Evolutionary conservation across 2,113 vertebrate species (phyloP), one percentile per base, ranked within the genome.

Genomic region (Bos javanicus): DNA sequence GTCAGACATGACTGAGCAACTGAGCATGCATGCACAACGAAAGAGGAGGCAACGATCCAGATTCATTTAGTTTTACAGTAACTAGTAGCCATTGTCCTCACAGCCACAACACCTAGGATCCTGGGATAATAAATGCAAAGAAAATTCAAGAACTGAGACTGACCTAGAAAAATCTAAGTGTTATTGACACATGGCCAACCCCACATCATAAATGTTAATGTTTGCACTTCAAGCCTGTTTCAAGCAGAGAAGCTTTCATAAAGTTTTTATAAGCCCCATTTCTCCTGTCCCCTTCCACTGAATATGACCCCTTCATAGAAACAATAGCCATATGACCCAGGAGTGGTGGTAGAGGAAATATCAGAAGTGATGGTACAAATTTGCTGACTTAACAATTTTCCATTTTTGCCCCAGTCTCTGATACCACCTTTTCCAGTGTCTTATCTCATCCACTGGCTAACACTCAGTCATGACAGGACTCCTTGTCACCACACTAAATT

Each of bases 151-250:
- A 95, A 90, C 9, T 92, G 46, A 97, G 36, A 78, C 85, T 87
- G 33, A 57, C 33, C 33, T 14, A n/a, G 48, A 46, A 96, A 86
- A 96, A 95, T 26, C 91, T 84, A 76, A 64, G 67, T 36, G 92
- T 87, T 87, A 91, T 62, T 9, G 60, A 89, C 52, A 71, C 48
- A 84, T n/a, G 16, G 48, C 28, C 90, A 91, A 67, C 19, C 21
- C 46, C 67, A 81, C 39, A 30, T 82, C 78, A 81, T 91, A 94
- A 96, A 94, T 94, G 39, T 56, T 92, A 94, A 67, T 7, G 81
- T 86, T 36, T 25, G 88, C 7, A 60, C 11, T 46, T 78, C 17
- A 88, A 93, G 11, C 14, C 23, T 67, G 26, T 91, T 96, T 81
- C 14, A 85, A 30, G 43, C 48, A 85, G n/a, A 87, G 28, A 93